These are phyloP conservation scores for Xanthostigma xanthostigma DNA, from an alignment of 2,888 invertebrate species.

Conservation along the genomic window DNA sequence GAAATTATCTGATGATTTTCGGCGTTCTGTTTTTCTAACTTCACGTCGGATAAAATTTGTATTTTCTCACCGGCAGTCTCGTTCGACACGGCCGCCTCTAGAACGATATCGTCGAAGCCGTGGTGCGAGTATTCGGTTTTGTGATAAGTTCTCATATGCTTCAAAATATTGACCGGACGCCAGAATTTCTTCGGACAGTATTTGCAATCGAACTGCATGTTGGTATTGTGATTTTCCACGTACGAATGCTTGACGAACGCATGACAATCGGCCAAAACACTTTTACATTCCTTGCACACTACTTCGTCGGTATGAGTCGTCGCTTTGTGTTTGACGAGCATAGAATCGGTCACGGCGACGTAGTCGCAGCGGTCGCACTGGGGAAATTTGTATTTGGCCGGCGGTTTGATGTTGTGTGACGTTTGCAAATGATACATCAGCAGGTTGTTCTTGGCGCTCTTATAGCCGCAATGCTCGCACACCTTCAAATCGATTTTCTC, in stretches of 20 bases:
- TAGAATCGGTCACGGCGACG: conserved; percentile 54
- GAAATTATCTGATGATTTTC: background rate
- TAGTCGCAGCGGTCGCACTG: conserved; percentile 64
- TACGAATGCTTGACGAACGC: conserved; percentile 2
- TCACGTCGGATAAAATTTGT: conserved; percentile 31
- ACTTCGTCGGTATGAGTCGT: conserved; percentile 41
- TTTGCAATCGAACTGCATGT: conserved; percentile 38
- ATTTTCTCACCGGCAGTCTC: conserved; percentile 30
- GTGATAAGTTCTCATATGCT: conserved; percentile 52
- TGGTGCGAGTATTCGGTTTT: conserved; percentile 46
- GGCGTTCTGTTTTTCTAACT: conserved; percentile 11
- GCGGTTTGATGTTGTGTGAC: conserved; percentile 58
- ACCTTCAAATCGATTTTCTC: conserved; percentile 61
- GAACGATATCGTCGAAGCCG: conserved; percentile 36
- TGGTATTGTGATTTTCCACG: conserved; percentile 10
- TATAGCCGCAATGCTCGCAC: conserved; percentile 75
- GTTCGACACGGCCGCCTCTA: conserved; percentile 33
- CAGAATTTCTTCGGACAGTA: conserved; percentile 63
- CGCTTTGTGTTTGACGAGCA: conserved; percentile 55
- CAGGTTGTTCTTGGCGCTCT: conserved; percentile 54
- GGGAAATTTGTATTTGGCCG: conserved; percentile 55
- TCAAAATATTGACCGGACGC: conserved; percentile 51
- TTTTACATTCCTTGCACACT: conserved; percentile 39
- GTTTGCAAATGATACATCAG: conserved; percentile 65
- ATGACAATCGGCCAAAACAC: conserved; percentile 28